phyloP scores from a whole-genome alignment of 2,888 invertebrate species.

The Tetragonula carbonaria region DNA sequence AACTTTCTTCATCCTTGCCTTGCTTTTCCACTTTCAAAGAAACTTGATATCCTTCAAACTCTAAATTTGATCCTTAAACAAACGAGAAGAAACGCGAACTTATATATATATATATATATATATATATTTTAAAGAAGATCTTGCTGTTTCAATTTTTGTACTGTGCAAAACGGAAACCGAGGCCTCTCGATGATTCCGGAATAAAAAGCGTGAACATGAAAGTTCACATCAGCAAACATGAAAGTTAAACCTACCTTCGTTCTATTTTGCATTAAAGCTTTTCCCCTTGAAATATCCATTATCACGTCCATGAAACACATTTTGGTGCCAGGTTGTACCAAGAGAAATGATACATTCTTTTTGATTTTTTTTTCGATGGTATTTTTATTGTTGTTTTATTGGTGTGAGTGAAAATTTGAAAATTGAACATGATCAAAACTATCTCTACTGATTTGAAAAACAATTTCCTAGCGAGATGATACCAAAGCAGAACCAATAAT shows the following conservation, averaged over 20 bases:
- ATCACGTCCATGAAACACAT: no score
- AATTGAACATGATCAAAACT: no score
- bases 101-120: no score
- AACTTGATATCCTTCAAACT: neutral
- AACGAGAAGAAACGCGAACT: neutral
- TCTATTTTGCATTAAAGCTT: conserved; percentile 15
- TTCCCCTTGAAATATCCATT: no score
- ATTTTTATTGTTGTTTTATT: no score
- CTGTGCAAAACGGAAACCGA: neutral
- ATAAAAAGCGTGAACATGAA: conserved; percentile 25
- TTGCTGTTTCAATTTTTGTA: neutral
- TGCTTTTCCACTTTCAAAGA: neutral
- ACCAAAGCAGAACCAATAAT: no score
- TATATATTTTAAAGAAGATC: neutral
- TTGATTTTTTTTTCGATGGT: no score
- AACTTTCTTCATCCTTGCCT: neutral
- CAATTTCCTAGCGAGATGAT: no score
- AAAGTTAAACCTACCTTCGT: conserved; percentile 21
- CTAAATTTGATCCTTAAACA: neutral
- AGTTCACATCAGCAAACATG: conserved; percentile 14
- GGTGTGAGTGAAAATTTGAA: no score
- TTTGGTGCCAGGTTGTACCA: no score
- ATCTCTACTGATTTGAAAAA: no score
- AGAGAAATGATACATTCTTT: no score
- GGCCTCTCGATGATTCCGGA: conserved; percentile 1